phyloP scores from a whole-genome alignment of 92 coral and sea anemone genomes.

The Porites lobata region DNA sequence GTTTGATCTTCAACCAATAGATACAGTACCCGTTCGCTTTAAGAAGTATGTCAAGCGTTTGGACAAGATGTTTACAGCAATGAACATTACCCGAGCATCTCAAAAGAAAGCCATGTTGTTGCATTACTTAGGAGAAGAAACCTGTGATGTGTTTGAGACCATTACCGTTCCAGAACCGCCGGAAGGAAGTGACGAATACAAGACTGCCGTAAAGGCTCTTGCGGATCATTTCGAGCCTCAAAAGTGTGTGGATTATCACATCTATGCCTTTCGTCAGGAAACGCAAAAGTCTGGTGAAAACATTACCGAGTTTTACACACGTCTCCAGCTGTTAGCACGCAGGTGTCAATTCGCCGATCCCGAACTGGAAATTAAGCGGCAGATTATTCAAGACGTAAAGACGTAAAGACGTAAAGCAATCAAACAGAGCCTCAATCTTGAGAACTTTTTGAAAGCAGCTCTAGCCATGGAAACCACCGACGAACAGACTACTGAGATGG shows the following conservation, averaged over 20 bases:
- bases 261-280: slow-evolving; percentile 43
- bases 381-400: slow-evolving; percentile 63
- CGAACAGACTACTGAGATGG: background rate
- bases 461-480: too few species aligned
- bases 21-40: too few species aligned
- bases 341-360: slow-evolving; percentile 26
- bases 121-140: too few species aligned
- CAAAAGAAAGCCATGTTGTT: too few species aligned
- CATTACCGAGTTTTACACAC: slow-evolving; percentile 54
- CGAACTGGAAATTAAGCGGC: slow-evolving; percentile 53
- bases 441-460: background rate
- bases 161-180: background rate
- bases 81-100: too few species aligned
- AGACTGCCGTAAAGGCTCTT: slow-evolving; percentile 45
- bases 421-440: slow-evolving; percentile 66
- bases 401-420: slow-evolving; percentile 72
- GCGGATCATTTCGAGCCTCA: slow-evolving; percentile 58
- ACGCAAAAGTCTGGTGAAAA: slow-evolving; percentile 57
- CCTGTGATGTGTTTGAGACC: too few species aligned
- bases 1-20: too few species aligned
- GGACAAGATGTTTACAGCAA: too few species aligned
- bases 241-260: slow-evolving; percentile 44
- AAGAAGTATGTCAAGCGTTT: too few species aligned
- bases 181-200: slow-evolving; percentile 44
- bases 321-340: slow-evolving; percentile 56